Conservation (phyloP, 2,888 invertebrate species). For the Drosophila kambysellisi region DNA sequence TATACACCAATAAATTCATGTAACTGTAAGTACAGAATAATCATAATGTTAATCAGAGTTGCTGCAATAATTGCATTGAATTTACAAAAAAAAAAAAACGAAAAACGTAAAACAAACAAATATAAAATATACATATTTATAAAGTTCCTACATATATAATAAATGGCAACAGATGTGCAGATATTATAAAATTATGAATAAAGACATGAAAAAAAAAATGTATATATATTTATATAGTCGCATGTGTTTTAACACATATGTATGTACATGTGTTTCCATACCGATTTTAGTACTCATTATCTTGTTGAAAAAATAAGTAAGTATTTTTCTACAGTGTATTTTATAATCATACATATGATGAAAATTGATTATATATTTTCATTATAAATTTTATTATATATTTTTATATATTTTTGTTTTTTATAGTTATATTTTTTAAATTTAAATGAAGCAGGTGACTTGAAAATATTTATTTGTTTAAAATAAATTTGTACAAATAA, state of each 20-base stretch:
- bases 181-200: conserved; percentile 76
- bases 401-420: too few species aligned
- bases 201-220: conserved; percentile 39
- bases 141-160: conserved; percentile 77
- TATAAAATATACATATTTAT: conserved; percentile 54
- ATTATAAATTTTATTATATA: too few species aligned
- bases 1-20: conserved; percentile 3
- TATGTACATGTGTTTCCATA: not conserved
- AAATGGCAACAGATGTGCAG: conserved; percentile 71
- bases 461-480: too few species aligned
- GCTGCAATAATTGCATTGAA: conserved; percentile 60
- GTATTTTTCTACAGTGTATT: not conserved
- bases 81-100: conserved; percentile 28
- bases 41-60: conserved; percentile 60
- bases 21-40: conserved; percentile 35
- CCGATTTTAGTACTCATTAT: not conserved
- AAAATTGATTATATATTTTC: too few species aligned
- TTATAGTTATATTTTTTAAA: too few species aligned
- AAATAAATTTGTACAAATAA: too few species aligned
- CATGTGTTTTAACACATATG: not conserved
- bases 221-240: conserved; percentile 7
- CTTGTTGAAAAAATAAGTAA: not conserved
- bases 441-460: too few species aligned
- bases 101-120: conserved; percentile 20
- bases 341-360: not conserved